Percentiles rank a stretch among this genome's conserved stretches.
phyloP scores from a whole-genome alignment of 2,888 invertebrate species.

The Microchrysa polita region DNA sequence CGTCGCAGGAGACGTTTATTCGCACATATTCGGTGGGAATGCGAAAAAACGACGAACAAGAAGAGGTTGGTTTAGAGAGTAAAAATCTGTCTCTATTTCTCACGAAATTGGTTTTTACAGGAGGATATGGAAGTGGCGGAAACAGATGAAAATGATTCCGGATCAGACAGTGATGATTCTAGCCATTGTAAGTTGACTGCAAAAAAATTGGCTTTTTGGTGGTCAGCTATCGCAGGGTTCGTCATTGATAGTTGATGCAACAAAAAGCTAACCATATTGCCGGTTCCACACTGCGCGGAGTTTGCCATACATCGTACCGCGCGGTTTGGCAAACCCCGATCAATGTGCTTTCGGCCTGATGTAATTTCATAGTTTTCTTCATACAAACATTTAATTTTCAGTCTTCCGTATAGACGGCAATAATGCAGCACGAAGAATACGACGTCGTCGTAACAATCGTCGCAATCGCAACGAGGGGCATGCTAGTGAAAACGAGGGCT shows the following conservation, averaged over 20 bases:
- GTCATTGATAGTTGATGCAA: too few species aligned
- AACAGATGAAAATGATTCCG: conserved; percentile 68
- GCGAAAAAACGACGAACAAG: conserved; percentile 86
- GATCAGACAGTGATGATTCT: conserved; percentile 61
- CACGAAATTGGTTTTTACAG: conserved; percentile 58
- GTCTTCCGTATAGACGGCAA: conserved; percentile 56
- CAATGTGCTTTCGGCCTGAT: too few species aligned
- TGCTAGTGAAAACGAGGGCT: conserved; percentile 53
- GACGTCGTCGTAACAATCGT: conserved; percentile 48
- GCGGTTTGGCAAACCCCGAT: too few species aligned
- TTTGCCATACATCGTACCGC: neutral
- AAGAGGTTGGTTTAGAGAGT: conserved; percentile 70
- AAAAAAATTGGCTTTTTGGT: too few species aligned
- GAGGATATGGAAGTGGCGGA: conserved; percentile 75
- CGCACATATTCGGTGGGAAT: conserved; percentile 93
- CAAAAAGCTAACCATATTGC: too few species aligned
- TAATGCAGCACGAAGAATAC: conserved; percentile 45
- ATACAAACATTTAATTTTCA: conserved; percentile 51
- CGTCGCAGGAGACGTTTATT: conserved; percentile 88
- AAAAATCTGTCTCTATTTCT: neutral
- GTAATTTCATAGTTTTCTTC: neutral
- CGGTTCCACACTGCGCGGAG: too few species aligned
- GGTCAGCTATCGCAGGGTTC: too few species aligned
- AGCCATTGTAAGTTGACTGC: conserved; percentile 56
- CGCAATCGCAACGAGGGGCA: conserved; percentile 53